Conservation (phyloP, 2,888 invertebrate species). For the Stenurella melanura region DNA sequence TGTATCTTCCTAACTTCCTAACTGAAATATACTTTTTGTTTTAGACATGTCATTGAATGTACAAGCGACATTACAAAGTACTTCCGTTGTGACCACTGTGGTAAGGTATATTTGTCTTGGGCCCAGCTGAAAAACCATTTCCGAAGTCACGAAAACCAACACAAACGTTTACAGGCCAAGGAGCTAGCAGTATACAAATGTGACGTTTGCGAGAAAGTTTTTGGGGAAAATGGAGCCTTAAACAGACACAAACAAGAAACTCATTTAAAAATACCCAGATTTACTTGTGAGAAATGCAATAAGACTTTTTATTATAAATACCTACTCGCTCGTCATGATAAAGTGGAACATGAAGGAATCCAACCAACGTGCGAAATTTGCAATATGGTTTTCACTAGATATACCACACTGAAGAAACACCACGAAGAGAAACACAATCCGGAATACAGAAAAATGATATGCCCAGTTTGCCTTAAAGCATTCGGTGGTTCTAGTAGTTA, state of each 20-base stretch:
- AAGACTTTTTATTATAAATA: constrained; percentile 39
- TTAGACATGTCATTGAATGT: constrained; percentile 28
- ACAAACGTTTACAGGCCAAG: constrained; percentile 33
- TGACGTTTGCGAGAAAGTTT: constrained; percentile 74
- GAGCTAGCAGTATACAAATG: constrained; percentile 48
- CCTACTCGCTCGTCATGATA: constrained; percentile 34
- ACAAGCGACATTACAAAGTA: constrained; percentile 17
- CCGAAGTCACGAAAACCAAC: constrained; percentile 35
- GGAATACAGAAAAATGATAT: constrained; percentile 16
- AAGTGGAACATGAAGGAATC: constrained; percentile 29
- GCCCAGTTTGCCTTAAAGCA: constrained; percentile 30
- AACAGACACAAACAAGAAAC: constrained; percentile 72
- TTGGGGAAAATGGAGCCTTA: constrained; percentile 72
- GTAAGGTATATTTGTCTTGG: constrained; percentile 34
- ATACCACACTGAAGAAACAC: constrained; percentile 50
- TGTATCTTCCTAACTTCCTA: neutral
- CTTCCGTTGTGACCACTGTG: constrained; percentile 38
- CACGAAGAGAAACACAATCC: constrained; percentile 36
- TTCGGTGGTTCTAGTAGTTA: constrained; percentile 30
- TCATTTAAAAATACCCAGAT: constrained; percentile 55
- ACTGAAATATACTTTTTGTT: constrained; percentile 35
- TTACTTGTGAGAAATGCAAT: constrained; percentile 16
- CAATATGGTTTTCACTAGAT: constrained; percentile 50
- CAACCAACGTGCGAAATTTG: constrained; percentile 49
- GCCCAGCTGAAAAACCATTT: constrained; percentile 40